Base-by-base conservation (phyloP, 1,140 invertebrate species). In the Maconellicoccus hirsutus region DNA sequence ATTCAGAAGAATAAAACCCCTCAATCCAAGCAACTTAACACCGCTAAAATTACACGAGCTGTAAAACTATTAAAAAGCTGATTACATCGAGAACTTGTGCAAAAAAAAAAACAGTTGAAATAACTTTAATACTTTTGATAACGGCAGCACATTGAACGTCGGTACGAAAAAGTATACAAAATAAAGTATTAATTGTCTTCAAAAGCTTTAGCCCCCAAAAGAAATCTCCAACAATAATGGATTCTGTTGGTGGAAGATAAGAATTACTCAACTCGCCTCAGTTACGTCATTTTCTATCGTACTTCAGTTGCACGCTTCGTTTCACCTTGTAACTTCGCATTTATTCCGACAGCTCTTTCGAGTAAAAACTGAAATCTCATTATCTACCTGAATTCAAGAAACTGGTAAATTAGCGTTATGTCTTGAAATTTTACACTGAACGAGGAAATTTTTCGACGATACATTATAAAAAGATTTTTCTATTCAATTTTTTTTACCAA, bases 251-350 rank as follows among this genome's bases (percentile, higher is more conserved):
- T 66, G 61, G 21, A 26, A 66, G 61, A 66, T 66, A 66, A 66
- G 61, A 66, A 66, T 66, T 66, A 66, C 61, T 66, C 61, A 26
- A 23, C 61, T 66, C 61, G 61, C 61, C 61, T 66, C 61, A 19
- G 61, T 26, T 26, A 66, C 61, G 61, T 66, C 61, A 66, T 66
- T 66, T 66, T 66, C 61, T 66, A 23, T 66, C 61, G 19, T 66
- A 23, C 25, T 66, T 66, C 22, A 66, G 21, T 66, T 23, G 61
- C 61, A 66, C 61, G 61, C 61, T 66, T 66, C 61, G 61, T 66
- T 66, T 66, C 61, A 66, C 25, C 61, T 66, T 66, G 21, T 66
- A 66, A 66, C 14, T 66, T 25, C 25, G 25, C 25, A 66, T 66
- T 66, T 25, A 66, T 66, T 66, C 61, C 21, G 61, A 66, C 61